A percentile compares a stretch with the other conserved stretches of the same genome.
Evolutionary conservation across 1,140 invertebrate species (phyloP).

Genomic region (Dendroctonus ponderosae): DNA sequence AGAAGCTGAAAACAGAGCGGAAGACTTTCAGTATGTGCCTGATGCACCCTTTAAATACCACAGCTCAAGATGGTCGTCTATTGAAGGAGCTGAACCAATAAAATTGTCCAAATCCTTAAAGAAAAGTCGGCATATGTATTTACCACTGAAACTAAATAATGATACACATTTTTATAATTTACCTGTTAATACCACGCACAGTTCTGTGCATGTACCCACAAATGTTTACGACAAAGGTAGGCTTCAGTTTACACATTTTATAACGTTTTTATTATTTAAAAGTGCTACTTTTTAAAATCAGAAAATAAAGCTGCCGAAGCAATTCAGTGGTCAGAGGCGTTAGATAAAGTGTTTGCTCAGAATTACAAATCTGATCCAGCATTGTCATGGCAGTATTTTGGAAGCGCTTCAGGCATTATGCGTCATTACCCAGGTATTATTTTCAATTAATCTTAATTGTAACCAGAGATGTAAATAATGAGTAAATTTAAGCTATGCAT

Average conservation of each 20-base stretch:
- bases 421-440: conserved; percentile 76
- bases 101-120: conserved; percentile 47
- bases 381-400: conserved; percentile 95
- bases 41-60: conserved; percentile 57
- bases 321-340: conserved; percentile 81
- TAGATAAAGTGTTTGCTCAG: conserved; percentile 81
- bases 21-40: conserved; percentile 62
- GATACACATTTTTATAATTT: conserved; percentile 85
- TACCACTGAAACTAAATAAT: conserved; percentile 60
- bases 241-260: neutral
- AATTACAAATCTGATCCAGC: conserved; percentile 89
- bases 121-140: conserved; percentile 52
- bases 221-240: conserved; percentile 85
- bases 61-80: conserved; percentile 67
- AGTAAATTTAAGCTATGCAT: conserved; percentile 50
- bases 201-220: conserved; percentile 90
- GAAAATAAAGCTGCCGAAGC: conserved; percentile 65
- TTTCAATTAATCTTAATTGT: conserved; percentile 3
- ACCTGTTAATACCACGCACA: conserved; percentile 76
- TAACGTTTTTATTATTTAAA: conserved; percentile 1
- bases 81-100: conserved; percentile 46
- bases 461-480: neutral
- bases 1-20: conserved; percentile 63
- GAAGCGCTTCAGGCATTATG: conserved; percentile 87
- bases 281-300: conserved; percentile 32